Evolutionary conservation across 2,113 vertebrate species (phyloP).

Genomic region (Phalacrocorax pelagicus): DNA sequence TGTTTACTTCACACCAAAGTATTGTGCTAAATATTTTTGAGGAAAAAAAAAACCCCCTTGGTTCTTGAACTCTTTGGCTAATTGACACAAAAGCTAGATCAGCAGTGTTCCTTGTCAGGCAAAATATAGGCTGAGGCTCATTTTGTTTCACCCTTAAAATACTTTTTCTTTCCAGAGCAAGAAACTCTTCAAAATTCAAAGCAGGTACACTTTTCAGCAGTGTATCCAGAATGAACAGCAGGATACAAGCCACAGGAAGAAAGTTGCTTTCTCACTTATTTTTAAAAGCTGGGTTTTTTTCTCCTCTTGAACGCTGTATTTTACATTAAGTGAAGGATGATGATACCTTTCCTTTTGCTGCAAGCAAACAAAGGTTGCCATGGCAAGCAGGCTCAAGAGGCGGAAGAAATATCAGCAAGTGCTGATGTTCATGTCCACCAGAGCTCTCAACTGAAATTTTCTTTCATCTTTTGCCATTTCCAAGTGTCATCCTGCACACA

Average conservation of each 20-base stretch:
- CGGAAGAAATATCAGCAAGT: constrained; percentile 10
- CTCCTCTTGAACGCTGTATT: background rate
- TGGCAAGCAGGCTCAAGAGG: constrained; percentile 57
- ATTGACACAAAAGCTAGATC: background rate
- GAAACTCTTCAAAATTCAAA: background rate
- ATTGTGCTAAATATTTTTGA: background rate
- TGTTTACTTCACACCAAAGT: background rate
- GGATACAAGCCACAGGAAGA: background rate
- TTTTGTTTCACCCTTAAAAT: background rate
- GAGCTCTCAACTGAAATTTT: constrained; percentile 65
- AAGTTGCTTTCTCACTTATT: background rate
- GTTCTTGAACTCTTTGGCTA: background rate
- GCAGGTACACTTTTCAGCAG: background rate
- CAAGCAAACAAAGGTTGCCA: constrained; percentile 74
- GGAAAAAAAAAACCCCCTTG: rapidly evolving
- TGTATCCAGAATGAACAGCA: background rate
- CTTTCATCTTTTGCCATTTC: constrained; percentile 75
- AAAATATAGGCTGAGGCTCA: background rate
- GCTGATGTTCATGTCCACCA: constrained; percentile 20
- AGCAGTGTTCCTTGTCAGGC: background rate
- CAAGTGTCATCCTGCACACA: constrained; percentile 56
- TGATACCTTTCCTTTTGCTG: constrained; percentile 44
- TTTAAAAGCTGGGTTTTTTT: constrained; percentile 18
- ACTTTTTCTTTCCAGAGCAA: background rate
- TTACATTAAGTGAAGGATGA: constrained; percentile 6